These are phyloP conservation scores for Drosophila yakuba DNA, from an alignment of 1,140 invertebrate species.

Conservation along the genomic window DNA sequence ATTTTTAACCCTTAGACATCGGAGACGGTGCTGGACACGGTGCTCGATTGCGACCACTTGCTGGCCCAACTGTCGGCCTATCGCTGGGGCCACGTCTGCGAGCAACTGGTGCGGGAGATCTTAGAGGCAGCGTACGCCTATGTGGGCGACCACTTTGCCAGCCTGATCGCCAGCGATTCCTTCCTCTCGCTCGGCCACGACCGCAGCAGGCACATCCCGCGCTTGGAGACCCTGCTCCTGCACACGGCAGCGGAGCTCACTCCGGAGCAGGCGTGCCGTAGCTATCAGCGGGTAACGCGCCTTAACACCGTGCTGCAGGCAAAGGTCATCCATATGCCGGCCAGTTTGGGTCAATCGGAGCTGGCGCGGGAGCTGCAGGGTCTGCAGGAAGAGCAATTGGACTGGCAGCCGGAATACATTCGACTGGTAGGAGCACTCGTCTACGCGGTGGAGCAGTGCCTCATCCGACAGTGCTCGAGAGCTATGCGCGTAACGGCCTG, in stretches of 20 bases:
- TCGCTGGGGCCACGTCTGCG: slow-evolving; percentile 90
- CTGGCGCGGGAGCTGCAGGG: slow-evolving; percentile 75
- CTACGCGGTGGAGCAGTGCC: slow-evolving; percentile 87
- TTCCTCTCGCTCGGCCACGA: slow-evolving; percentile 88
- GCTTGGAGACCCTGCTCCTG: slow-evolving; percentile 88
- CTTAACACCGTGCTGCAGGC: slow-evolving; percentile 78
- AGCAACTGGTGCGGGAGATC: slow-evolving; percentile 88
- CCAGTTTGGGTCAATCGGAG: slow-evolving; percentile 67
- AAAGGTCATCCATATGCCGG: slow-evolving; percentile 81
- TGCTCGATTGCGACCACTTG: slow-evolving; percentile 89
- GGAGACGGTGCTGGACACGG: slow-evolving; percentile 88
- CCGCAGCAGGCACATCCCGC: slow-evolving; percentile 88
- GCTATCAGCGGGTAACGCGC: slow-evolving; percentile 86
- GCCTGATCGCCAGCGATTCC: slow-evolving; percentile 87
- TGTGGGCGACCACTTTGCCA: slow-evolving; percentile 88
- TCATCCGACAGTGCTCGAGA: slow-evolving; percentile 87
- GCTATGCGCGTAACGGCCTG: slow-evolving; percentile 88
- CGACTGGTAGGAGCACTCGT: slow-evolving; percentile 84
- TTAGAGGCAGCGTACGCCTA: slow-evolving; percentile 88
- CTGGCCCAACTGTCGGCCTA: slow-evolving; percentile 89
- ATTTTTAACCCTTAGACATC: slow-evolving; percentile 84
- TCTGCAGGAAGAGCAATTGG: slow-evolving; percentile 81
- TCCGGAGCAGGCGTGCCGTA: slow-evolving; percentile 90
- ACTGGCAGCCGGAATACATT: slow-evolving; percentile 84
- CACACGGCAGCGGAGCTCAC: slow-evolving; percentile 87